phyloP scores from a whole-genome alignment of 2,888 invertebrate species.

The Brenthis hecate region DNA sequence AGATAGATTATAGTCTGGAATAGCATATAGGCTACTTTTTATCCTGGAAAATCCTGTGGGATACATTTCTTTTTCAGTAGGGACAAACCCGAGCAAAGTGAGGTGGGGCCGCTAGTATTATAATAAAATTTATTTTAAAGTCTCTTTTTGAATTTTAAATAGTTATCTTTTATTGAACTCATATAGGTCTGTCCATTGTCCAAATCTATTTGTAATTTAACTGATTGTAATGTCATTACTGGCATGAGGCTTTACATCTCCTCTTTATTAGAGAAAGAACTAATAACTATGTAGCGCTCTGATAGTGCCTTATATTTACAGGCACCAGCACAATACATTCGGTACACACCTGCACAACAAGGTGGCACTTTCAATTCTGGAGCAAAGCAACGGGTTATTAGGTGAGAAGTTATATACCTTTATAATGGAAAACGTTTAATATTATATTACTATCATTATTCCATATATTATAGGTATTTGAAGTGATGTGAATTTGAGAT shows the following conservation, averaged over 20 bases:
- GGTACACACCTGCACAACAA: constrained; percentile 99
- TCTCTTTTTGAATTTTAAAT: too few species aligned
- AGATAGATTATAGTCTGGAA: too few species aligned
- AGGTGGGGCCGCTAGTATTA: neutral
- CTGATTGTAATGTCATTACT: neutral
- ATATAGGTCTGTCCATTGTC: too few species aligned
- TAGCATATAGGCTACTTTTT: too few species aligned
- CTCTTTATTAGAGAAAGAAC: constrained; percentile 6
- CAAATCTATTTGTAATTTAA: neutral
- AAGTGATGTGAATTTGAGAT: too few species aligned
- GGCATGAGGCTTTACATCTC: neutral
- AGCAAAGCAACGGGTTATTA: constrained; percentile 98
- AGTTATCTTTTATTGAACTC: neutral
- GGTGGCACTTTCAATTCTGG: constrained; percentile 97
- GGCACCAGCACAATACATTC: constrained; percentile 97
- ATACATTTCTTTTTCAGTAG: too few species aligned
- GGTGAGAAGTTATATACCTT: constrained; percentile 75
- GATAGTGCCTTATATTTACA: constrained; percentile 64
- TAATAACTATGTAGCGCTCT: constrained; percentile 49
- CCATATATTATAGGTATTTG: too few species aligned
- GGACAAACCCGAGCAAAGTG: too few species aligned
- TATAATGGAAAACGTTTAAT: too few species aligned
- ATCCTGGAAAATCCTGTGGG: too few species aligned
- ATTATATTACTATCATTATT: too few species aligned
- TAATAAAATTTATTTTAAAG: neutral